A percentile compares a stretch with the other conserved stretches of the same genome.
Evolutionary conservation across 2,888 invertebrate genomes (phyloP).

Genomic region (Drosophila nigricruria): DNA sequence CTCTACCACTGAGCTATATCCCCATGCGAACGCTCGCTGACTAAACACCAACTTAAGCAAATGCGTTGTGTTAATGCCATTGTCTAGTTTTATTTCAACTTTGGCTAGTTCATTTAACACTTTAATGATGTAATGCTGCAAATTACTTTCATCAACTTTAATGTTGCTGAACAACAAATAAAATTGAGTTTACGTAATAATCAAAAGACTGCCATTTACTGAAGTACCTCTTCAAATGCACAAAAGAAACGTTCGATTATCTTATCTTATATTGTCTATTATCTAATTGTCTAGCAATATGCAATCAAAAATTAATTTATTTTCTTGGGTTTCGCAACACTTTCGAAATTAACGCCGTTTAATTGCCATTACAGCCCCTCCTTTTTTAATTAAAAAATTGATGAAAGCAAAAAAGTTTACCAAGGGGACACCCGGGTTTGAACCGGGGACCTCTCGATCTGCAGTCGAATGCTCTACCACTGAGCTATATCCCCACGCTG

Average conservation of each 20-base stretch:
- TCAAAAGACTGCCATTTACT: background rate
- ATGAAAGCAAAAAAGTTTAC: slow-evolving; percentile 8
- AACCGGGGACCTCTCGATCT: slow-evolving; percentile 80
- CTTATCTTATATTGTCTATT: slow-evolving; percentile 4
- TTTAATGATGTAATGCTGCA: slow-evolving; percentile 9
- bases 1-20: slow-evolving; percentile 81
- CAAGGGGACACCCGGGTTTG: slow-evolving; percentile 78
- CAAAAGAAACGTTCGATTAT: slow-evolving; percentile 3
- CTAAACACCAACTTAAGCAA: slow-evolving; percentile 9
- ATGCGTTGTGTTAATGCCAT: too few relatives aligned
- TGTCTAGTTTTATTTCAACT: background rate
- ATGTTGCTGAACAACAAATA: background rate
- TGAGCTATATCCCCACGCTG: slow-evolving; percentile 65
- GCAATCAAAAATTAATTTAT: background rate
- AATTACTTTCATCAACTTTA: slow-evolving; percentile 3
- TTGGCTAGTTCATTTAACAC: background rate
- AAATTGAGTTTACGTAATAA: background rate
- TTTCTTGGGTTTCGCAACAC: background rate
- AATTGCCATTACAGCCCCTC: background rate
- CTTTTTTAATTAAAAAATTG: background rate
- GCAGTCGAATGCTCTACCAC: slow-evolving; percentile 76
- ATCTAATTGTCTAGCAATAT: background rate
- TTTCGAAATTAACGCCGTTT: background rate
- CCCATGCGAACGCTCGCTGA: slow-evolving; percentile 39
- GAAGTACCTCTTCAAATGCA: background rate